A percentile compares a stretch with the other conserved stretches of the same genome.
These are phyloP conservation scores for Ctenoplectra terminalis DNA, from an alignment of 1,140 invertebrate species.

Conservation along the genomic window DNA sequence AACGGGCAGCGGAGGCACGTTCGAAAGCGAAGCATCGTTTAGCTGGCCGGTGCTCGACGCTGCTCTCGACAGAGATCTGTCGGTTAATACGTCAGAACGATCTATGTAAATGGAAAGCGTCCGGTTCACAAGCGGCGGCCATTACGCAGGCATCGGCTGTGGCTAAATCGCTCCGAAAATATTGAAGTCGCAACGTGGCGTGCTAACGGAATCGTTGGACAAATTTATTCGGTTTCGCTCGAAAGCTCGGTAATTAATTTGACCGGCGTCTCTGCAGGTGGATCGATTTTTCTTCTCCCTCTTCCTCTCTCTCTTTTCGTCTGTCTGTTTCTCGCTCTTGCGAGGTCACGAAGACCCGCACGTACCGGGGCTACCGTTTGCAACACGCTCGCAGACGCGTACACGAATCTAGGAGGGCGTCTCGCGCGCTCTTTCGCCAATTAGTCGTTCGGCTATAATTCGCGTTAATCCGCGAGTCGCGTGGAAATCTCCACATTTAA, in stretches of 20 bases:
- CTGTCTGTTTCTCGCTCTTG: neutral
- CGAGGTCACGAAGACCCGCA: neutral
- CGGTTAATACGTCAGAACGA: conserved; percentile 41
- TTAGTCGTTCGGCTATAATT: conserved; percentile 75
- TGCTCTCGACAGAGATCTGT: conserved; percentile 25
- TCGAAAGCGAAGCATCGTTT: conserved; percentile 26
- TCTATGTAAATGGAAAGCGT: conserved; percentile 40
- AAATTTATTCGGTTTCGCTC: conserved; percentile 1
- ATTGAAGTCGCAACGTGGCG: neutral
- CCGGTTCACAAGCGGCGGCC: conserved; percentile 6
- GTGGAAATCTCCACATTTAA: conserved; percentile 74
- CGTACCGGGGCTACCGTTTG: neutral
- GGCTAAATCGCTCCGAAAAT: conserved; percentile 22
- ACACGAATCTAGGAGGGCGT: conserved; percentile 16
- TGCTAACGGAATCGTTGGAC: neutral
- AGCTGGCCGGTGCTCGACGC: neutral
- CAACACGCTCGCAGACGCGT: neutral
- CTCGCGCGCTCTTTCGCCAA: conserved; percentile 64
- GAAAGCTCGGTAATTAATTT: conserved; percentile 5
- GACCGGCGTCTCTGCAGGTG: neutral
- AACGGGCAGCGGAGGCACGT: neutral
- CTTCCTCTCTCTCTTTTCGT: too few species aligned
- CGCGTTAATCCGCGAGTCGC: conserved; percentile 71
- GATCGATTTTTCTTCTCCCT: neutral
- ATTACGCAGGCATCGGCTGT: conserved; percentile 25